These are phyloP conservation scores for Coecobrya sp. DNA, from an alignment of 2,888 invertebrate species.

Conservation along the genomic window DNA sequence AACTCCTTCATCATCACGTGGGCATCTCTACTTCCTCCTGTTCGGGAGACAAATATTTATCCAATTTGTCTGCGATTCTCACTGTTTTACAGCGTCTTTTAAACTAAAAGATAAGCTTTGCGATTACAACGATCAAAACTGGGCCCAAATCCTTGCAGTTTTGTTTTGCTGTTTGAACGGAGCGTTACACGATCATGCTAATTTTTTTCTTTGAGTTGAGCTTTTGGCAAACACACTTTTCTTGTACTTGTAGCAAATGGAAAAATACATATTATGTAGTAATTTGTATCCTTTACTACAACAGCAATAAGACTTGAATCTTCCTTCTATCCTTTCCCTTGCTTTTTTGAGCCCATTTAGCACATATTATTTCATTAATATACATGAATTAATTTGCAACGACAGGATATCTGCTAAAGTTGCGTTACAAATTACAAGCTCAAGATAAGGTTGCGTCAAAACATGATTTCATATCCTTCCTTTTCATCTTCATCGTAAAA, in stretches of 20 bases:
- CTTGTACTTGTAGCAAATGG: not conserved
- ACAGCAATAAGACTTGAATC: not conserved
- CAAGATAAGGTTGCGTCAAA: conserved; percentile 71
- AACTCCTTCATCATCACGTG: conserved; percentile 51
- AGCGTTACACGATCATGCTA: conserved; percentile 28
- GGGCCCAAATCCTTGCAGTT: conserved; percentile 18
- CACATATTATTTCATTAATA: conserved; percentile 18
- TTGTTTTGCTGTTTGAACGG: not conserved
- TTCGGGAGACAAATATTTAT: conserved; percentile 67
- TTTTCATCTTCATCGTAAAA: conserved; percentile 59
- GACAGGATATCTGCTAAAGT: conserved; percentile 51
- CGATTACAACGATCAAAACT: conserved; percentile 41
- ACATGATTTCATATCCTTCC: conserved; percentile 69
- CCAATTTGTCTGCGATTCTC: not conserved
- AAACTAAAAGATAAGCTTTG: conserved; percentile 36
- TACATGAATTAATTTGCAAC: conserved; percentile 16
- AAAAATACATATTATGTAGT: not conserved
- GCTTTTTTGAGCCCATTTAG: conserved; percentile 28
- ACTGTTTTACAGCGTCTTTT: conserved; percentile 22
- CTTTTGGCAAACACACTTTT: conserved; percentile 44
- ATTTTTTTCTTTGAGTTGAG: conserved; percentile 3
- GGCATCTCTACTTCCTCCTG: conserved; percentile 36
- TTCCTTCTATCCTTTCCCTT: not conserved
- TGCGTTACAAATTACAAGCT: conserved; percentile 12
- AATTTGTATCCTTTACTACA: not conserved